phyloP scores from a whole-genome alignment of 2,113 vertebrate species.

The Thermophis baileyi region DNA sequence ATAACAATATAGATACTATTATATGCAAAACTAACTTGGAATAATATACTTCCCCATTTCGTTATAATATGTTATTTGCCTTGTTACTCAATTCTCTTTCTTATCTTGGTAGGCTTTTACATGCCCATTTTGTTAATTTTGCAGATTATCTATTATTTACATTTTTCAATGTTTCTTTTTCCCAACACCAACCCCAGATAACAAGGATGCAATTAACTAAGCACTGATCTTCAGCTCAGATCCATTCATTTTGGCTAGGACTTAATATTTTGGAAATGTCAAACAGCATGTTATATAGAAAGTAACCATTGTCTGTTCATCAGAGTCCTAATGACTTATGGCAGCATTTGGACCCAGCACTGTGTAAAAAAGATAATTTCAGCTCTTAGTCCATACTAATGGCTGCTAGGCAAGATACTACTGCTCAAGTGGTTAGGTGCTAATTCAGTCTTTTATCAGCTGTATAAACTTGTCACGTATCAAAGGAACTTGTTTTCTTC shows the following conservation, averaged over 20 bases:
- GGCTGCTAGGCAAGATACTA: background rate
- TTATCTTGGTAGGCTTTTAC: background rate
- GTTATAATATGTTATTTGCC: background rate
- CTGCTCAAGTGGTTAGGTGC: background rate
- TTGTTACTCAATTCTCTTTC: background rate
- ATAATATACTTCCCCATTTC: constrained; percentile 1
- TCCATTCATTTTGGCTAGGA: background rate
- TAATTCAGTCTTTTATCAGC: background rate
- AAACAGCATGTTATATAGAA: background rate
- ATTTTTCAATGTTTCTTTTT: background rate
- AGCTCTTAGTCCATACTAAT: background rate
- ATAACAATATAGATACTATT: background rate
- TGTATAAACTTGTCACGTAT: background rate
- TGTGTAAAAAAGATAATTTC: background rate
- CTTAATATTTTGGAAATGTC: background rate
- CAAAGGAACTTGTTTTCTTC: background rate
- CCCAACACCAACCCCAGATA: background rate
- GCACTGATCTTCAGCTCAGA: background rate
- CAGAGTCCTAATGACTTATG: background rate
- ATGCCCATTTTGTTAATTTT: background rate
- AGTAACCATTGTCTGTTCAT: background rate
- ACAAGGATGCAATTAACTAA: background rate
- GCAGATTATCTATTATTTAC: background rate
- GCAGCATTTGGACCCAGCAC: background rate
- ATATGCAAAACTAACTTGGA: background rate